phyloP scores from a whole-genome alignment of 2,797 vertebrate species.

The Amniataba percoides region DNA sequence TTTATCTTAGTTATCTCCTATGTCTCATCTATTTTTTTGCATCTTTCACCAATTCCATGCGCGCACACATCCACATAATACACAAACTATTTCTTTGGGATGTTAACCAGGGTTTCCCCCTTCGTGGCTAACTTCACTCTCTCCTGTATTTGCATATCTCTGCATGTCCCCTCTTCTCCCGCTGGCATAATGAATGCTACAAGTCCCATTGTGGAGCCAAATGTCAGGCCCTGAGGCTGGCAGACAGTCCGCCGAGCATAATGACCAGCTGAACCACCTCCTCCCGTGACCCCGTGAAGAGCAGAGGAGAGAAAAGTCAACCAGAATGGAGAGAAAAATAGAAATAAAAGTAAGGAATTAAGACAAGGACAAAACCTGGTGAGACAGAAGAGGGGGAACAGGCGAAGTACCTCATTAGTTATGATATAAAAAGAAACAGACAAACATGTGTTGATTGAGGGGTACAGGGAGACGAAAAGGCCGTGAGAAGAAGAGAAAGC shows the following conservation, averaged over 20 bases:
- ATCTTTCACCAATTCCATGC: neutral
- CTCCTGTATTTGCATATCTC: conserved; percentile 54
- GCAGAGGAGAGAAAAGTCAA: conserved; percentile 19
- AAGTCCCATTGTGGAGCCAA: conserved; percentile 58
- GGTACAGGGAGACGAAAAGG: neutral
- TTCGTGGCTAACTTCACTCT: conserved; percentile 7
- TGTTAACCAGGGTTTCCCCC: conserved; percentile 29
- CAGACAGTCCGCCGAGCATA: conserved; percentile 46
- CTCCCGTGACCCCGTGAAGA: conserved; percentile 22
- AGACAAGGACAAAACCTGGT: neutral
- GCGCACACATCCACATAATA: neutral
- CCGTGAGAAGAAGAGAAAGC: neutral
- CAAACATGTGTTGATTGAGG: neutral
- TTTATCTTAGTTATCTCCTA: neutral
- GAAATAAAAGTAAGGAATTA: neutral
- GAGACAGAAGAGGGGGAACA: neutral
- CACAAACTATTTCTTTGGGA: conserved; percentile 21
- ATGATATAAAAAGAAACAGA: neutral
- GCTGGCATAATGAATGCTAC: conserved; percentile 52
- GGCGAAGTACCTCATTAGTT: neutral
- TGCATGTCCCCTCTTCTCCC: conserved; percentile 23
- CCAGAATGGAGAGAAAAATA: neutral
- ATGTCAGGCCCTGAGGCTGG: conserved; percentile 63
- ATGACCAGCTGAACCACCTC: conserved; percentile 53
- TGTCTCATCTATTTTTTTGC: neutral